These are phyloP conservation scores for Stegana nigrithorax DNA, from an alignment of 2,888 invertebrate species.

Conservation along the genomic window DNA sequence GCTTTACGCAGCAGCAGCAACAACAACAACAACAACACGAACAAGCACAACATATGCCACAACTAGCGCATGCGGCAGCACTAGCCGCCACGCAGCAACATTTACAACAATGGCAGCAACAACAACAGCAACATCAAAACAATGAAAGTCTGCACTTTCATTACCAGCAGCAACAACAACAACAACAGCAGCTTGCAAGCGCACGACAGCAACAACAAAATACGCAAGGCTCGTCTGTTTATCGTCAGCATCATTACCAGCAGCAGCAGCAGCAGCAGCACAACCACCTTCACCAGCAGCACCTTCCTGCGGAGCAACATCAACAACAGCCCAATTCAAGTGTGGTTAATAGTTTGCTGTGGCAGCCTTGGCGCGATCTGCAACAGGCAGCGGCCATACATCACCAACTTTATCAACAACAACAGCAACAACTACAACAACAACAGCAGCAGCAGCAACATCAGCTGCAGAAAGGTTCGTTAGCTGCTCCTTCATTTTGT, in stretches of 20 bases:
- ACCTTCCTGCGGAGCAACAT: constrained; percentile 3
- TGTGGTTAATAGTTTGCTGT: constrained; percentile 64
- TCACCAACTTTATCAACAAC: constrained; percentile 62
- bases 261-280: constrained; percentile 40
- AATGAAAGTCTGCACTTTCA: background rate
- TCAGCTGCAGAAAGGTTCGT: constrained; percentile 56
- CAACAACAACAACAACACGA: background rate
- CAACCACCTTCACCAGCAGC: constrained; percentile 33
- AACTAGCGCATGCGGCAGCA: constrained; percentile 35
- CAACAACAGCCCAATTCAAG: constrained; percentile 53
- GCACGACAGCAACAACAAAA: constrained; percentile 27
- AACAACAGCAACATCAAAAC: constrained; percentile 27
- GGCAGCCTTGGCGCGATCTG: constrained; percentile 68
- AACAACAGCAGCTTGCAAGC: constrained; percentile 27
- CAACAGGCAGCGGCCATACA: constrained; percentile 63
- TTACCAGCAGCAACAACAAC: constrained; percentile 26
- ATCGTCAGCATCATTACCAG: no score
- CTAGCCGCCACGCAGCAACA: constrained; percentile 41
- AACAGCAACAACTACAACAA: constrained; percentile 58
- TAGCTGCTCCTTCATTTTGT: no score
- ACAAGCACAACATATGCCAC: background rate
- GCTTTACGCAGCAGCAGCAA: background rate
- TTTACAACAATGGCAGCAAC: constrained; percentile 36
- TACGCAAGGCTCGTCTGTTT: no score
- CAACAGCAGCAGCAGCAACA: constrained; percentile 54